Evolutionary conservation across 2,113 vertebrate species (phyloP).

Genomic region (Phycodurus eques): DNA sequence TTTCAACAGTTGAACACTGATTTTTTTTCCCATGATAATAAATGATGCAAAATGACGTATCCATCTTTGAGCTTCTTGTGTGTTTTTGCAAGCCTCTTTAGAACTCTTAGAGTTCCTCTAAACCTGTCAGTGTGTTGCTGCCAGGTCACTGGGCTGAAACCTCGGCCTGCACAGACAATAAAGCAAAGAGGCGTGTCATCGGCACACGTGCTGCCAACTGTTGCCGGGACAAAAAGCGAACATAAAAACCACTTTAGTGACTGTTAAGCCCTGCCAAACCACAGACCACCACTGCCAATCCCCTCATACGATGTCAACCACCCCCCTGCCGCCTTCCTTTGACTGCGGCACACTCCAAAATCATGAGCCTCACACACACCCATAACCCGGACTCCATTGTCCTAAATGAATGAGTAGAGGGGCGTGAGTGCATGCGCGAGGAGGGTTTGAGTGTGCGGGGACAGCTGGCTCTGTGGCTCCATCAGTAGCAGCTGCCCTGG

Average conservation of each 20-base stretch:
- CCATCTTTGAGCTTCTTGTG: not conserved
- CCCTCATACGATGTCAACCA: not conserved
- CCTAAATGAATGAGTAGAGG: conserved; percentile 55
- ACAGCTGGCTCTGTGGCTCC: conserved; percentile 87
- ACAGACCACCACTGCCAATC: conserved; percentile 1
- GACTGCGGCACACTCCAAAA: conserved; percentile 65
- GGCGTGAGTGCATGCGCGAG: conserved; percentile 38
- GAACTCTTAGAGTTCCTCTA: not conserved
- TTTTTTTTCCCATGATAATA: not conserved
- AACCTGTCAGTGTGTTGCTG: conserved; percentile 38
- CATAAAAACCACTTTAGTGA: conserved; percentile 67
- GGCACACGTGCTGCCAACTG: conserved; percentile 89
- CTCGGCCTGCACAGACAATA: conserved; percentile 56
- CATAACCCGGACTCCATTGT: conserved; percentile 69
- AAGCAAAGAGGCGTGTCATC: conserved; percentile 72
- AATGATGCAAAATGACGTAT: not conserved
- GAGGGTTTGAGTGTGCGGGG: conserved; percentile 72
- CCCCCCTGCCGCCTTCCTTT: conserved; percentile 36
- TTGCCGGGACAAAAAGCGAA: conserved; percentile 79
- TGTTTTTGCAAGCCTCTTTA: conserved; percentile 5
- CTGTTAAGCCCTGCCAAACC: conserved; percentile 30
- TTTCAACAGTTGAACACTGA: not conserved
- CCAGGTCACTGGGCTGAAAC: conserved; percentile 40
- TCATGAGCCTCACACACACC: conserved; percentile 51
- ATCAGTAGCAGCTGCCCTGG: conserved; percentile 90